Evolutionary conservation across 2,113 vertebrate genomes (phyloP).

Genomic region (Ochotona curzoniae): DNA sequence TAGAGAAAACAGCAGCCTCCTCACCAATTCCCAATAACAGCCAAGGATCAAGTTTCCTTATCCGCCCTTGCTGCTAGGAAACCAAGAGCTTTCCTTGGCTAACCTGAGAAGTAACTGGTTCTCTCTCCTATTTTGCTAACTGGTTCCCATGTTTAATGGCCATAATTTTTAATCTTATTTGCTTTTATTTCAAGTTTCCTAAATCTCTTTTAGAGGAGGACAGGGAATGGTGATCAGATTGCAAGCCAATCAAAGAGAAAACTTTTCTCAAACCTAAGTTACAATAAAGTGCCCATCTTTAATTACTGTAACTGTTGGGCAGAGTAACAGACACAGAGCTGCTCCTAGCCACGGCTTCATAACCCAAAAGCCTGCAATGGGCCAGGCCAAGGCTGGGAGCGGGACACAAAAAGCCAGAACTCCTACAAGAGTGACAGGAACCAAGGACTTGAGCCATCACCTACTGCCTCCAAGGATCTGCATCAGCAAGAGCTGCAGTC

Average conservation of each 20-base stretch:
- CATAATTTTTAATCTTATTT: conserved; percentile 3
- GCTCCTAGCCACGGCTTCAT: too few relatives aligned
- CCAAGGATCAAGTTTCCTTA: conserved; percentile 6
- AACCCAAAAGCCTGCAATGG: too few relatives aligned
- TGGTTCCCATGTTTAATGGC: conserved; percentile 36
- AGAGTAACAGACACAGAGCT: too few relatives aligned
- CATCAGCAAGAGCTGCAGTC: too few relatives aligned
- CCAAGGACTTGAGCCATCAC: too few relatives aligned
- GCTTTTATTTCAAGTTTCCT: conserved; percentile 60
- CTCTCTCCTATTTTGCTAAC: background rate
- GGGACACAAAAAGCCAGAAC: too few relatives aligned
- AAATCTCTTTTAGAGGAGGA: background rate
- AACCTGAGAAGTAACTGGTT: background rate
- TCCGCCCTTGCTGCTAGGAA: conserved; percentile 9
- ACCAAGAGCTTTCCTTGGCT: conserved; percentile 42
- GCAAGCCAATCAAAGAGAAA: conserved; percentile 40
- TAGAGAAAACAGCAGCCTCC: background rate
- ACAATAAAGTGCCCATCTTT: conserved; percentile 35
- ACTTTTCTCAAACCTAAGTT: conserved; percentile 4
- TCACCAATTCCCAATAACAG: conserved; percentile 27
- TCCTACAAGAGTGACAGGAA: too few relatives aligned
- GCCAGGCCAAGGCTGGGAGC: too few relatives aligned
- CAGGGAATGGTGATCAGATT: conserved; percentile 16
- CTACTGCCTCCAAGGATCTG: too few relatives aligned
- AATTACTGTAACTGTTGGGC: too few relatives aligned